Conservation (phyloP, 2,113 vertebrate species). For the Lontra canadensis region DNA sequence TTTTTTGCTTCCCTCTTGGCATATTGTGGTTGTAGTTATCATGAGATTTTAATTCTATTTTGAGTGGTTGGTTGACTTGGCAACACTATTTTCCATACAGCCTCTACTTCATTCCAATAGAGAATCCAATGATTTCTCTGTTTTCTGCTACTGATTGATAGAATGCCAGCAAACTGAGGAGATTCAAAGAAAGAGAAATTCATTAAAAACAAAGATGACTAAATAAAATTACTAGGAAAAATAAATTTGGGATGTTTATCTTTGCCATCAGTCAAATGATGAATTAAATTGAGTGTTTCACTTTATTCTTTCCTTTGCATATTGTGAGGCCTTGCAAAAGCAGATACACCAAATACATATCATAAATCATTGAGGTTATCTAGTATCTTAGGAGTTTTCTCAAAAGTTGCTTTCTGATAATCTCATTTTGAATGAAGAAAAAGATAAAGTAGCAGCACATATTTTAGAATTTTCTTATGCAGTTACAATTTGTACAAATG, state of each 20-base stretch:
- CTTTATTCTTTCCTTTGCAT: neutral
- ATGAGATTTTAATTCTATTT: conserved; percentile 69
- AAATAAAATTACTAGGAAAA: conserved; percentile 36
- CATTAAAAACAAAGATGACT: conserved; percentile 32
- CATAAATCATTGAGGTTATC: neutral
- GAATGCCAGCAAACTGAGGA: conserved; percentile 16
- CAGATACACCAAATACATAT: neutral
- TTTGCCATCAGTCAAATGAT: neutral
- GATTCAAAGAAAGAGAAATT: conserved; percentile 30
- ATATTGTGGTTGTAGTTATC: conserved; percentile 47
- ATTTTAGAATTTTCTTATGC: neutral
- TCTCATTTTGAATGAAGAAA: neutral
- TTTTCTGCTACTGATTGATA: conserved; percentile 60
- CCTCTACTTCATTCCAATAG: neutral
- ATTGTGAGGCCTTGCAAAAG: neutral
- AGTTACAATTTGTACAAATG: neutral
- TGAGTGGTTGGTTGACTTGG: conserved; percentile 60
- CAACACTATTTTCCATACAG: conserved; percentile 60
- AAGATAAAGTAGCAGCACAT: neutral
- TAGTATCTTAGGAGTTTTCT: neutral
- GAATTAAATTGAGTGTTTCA: neutral
- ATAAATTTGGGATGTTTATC: neutral
- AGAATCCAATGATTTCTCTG: conserved; percentile 42
- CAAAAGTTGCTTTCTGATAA: neutral
- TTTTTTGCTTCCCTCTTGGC: conserved; percentile 66